phyloP scores from a whole-genome alignment of 1,140 invertebrate genomes.

The Bombus difficillimus region DNA sequence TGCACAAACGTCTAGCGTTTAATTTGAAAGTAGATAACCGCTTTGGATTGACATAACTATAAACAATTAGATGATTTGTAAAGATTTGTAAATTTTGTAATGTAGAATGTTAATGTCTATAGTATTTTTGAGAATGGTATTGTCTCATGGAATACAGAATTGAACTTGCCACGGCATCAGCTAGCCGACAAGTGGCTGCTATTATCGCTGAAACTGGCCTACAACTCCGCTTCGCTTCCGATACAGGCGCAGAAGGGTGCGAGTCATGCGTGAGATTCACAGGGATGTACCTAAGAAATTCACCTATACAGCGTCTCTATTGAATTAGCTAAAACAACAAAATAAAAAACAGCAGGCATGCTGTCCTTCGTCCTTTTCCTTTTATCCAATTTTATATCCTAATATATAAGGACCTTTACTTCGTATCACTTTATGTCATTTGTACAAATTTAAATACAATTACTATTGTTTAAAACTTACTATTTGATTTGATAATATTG shows the following conservation, averaged over 20 bases:
- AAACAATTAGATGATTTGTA: neutral
- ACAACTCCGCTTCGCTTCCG: conserved; percentile 35
- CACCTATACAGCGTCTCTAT: neutral
- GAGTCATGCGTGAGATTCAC: conserved; percentile 46
- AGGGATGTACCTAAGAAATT: conserved; percentile 52
- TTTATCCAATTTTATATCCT: neutral
- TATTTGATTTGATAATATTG: neutral
- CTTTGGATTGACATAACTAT: neutral
- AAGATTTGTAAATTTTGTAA: neutral
- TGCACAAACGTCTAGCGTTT: neutral
- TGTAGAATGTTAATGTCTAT: neutral
- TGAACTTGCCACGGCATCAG: conserved; percentile 35
- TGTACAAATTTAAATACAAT: neutral
- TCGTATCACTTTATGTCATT: neutral
- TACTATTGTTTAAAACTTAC: neutral
- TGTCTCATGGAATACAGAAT: neutral
- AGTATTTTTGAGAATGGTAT: neutral
- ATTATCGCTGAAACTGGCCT: conserved; percentile 54
- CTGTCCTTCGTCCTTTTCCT: too few species aligned
- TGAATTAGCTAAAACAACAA: neutral
- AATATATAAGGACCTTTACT: neutral
- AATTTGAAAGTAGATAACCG: neutral
- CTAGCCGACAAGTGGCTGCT: conserved; percentile 57
- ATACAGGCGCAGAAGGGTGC: conserved; percentile 52
- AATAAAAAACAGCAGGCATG: neutral